Conservation (phyloP, 2,797 vertebrate genomes). For the Tragopan temminckii region DNA sequence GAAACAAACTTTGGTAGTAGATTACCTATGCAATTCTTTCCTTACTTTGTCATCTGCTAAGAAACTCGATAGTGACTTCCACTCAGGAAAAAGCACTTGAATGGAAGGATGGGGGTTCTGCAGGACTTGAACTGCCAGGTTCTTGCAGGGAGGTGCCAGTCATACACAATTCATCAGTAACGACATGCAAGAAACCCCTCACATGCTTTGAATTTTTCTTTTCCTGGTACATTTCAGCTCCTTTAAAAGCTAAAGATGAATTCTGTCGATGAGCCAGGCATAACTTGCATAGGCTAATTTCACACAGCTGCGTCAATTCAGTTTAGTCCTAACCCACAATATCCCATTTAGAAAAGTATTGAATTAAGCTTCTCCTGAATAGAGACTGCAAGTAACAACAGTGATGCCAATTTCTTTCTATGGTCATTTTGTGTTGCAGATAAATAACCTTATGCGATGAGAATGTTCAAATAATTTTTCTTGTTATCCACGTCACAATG, state of each 20-base stretch:
- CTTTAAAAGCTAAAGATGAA: background rate
- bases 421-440: background rate
- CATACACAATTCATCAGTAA: background rate
- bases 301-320: background rate
- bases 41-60: background rate
- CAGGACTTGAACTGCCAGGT: background rate
- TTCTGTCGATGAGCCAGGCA: background rate
- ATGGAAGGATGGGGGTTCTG: background rate
- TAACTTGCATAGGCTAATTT: background rate
- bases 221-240: background rate
- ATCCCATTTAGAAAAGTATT: background rate
- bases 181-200: background rate
- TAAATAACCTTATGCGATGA: background rate
- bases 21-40: background rate
- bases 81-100: background rate
- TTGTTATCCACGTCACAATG: background rate
- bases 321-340: background rate
- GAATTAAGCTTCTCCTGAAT: slow-evolving; percentile 26
- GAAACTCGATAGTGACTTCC: background rate
- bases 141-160: background rate
- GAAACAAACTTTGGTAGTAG: background rate
- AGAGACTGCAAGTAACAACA: background rate
- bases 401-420: background rate
- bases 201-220: background rate
- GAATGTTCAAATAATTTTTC: background rate